phyloP scores from a whole-genome alignment of 2,113 vertebrate genomes.

The Petroica traversi region DNA sequence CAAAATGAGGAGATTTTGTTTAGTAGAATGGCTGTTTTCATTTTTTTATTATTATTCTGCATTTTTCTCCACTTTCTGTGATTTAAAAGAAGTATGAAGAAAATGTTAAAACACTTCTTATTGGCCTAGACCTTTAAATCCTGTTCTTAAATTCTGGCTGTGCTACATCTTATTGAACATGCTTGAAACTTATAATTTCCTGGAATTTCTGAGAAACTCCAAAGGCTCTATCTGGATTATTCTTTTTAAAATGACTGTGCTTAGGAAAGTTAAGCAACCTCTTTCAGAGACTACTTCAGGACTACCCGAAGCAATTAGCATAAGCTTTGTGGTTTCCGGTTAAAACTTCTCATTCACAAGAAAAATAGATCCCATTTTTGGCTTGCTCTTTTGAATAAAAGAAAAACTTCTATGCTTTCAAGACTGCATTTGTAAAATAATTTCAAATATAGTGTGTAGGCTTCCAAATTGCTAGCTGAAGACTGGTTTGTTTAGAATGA shows the following conservation, averaged over 20 bases:
- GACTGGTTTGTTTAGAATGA: neutral
- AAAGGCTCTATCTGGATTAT: neutral
- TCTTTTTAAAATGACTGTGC: neutral
- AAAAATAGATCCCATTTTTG: neutral
- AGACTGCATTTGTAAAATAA: neutral
- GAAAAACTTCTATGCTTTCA: neutral
- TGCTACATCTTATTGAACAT: neutral
- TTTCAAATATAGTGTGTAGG: neutral
- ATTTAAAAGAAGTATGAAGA: neutral
- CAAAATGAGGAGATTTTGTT: neutral
- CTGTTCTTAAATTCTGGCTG: neutral
- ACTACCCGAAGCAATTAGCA: neutral
- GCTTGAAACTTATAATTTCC: neutral
- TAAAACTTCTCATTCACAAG: neutral
- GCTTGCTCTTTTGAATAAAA: neutral
- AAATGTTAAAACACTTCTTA: neutral
- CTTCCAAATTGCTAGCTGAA: neutral
- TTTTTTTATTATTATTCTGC: neutral
- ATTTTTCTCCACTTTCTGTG: accelerated
- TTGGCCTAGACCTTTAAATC: neutral
- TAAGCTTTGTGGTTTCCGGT: neutral
- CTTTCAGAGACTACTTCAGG: neutral
- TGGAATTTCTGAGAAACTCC: neutral
- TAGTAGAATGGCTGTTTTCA: neutral
- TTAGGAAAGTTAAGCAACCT: neutral